phyloP scores from a whole-genome alignment of 2,113 vertebrate genomes.

The Odobenus rosmarus region DNA sequence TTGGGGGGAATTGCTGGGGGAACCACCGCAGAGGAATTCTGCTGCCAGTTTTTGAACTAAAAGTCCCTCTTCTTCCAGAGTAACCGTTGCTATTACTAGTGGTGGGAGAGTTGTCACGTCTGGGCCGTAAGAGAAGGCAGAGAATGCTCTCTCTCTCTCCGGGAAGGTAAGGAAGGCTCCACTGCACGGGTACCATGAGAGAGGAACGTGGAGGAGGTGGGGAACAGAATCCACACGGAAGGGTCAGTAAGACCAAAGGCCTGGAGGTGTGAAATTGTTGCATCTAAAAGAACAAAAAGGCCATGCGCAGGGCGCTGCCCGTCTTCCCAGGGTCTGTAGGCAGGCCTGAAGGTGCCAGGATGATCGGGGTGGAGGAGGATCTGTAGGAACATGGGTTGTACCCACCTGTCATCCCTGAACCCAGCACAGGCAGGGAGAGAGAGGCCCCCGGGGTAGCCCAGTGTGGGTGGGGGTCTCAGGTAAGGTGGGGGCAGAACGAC shows the following conservation, averaged over 20 bases:
- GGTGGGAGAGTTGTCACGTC: background rate
- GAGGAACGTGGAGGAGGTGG: background rate
- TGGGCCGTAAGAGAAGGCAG: background rate
- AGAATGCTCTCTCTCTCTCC: background rate
- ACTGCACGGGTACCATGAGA: background rate
- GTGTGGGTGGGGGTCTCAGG: background rate
- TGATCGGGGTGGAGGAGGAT: background rate
- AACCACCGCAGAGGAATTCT: background rate
- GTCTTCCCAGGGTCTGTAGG: background rate
- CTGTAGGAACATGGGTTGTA: background rate
- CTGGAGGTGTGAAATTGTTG: background rate
- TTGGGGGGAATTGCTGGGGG: background rate
- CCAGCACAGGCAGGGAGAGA: background rate
- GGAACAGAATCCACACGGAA: background rate
- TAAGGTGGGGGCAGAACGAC: background rate
- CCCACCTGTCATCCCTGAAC: fast-evolving
- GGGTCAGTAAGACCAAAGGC: background rate
- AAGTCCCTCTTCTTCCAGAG: background rate
- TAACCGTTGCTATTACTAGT: too few species aligned
- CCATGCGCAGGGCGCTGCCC: background rate
- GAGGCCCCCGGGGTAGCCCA: background rate
- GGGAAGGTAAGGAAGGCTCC: background rate
- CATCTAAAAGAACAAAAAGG: background rate
- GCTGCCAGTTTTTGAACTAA: background rate
- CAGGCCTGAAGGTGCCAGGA: background rate